These are phyloP conservation scores for Argya squamiceps DNA, from an alignment of 2,797 vertebrate species.

Conservation along the genomic window DNA sequence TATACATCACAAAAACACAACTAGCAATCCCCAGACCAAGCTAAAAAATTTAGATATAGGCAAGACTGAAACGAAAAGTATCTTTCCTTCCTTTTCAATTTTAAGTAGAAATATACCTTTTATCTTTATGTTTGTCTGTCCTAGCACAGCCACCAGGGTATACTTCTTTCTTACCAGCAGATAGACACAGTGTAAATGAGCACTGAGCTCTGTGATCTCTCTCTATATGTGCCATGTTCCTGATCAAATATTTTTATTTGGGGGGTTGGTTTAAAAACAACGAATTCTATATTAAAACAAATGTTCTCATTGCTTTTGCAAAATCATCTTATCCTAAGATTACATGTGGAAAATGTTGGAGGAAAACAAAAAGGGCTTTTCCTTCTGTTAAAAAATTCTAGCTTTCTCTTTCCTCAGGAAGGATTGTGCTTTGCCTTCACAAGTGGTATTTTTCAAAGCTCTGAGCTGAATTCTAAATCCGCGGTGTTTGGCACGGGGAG, in stretches of 20 bases:
- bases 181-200: background rate
- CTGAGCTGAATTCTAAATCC: background rate
- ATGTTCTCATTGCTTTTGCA: background rate
- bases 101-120: background rate
- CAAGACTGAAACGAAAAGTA: background rate
- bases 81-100: background rate
- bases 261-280: background rate
- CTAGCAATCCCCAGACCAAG: background rate
- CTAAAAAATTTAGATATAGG: background rate
- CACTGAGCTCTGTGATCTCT: background rate
- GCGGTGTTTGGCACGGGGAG: background rate
- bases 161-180: background rate
- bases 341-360: background rate
- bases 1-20: constrained; percentile 22
- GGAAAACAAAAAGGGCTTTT: background rate
- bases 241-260: background rate
- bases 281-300: background rate
- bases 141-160: background rate
- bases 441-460: background rate
- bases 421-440: background rate
- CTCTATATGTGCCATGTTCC: background rate
- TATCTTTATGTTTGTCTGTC: background rate
- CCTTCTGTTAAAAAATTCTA: background rate
- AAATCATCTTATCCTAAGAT: background rate
- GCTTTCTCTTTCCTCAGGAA: background rate